Conservation (phyloP, 2,888 invertebrate genomes). For the Tricholauxania praeusta region DNA sequence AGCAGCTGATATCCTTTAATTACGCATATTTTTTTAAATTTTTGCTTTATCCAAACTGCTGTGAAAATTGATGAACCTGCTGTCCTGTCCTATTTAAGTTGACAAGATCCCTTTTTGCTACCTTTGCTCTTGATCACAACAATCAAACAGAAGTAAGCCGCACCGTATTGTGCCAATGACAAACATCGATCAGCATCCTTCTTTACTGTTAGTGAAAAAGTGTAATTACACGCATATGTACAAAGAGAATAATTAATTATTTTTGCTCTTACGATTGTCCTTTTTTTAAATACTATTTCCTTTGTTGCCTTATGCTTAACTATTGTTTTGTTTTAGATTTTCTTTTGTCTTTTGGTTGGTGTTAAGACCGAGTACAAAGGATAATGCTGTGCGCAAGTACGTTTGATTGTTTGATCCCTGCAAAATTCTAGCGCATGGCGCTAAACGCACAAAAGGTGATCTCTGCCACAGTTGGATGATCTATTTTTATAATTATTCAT, state of each 20-base stretch:
- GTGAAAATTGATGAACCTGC: slow-evolving; percentile 43
- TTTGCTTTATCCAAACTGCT: slow-evolving; percentile 23
- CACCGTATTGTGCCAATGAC: slow-evolving; percentile 6
- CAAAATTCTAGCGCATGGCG: slow-evolving; percentile 41
- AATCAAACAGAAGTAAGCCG: slow-evolving; percentile 3
- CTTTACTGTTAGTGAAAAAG: neutral
- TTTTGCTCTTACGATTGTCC: slow-evolving; percentile 34
- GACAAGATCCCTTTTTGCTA: slow-evolving; percentile 30
- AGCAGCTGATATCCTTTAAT: no score
- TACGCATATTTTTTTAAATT: no score
- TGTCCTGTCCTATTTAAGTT: slow-evolving; percentile 10
- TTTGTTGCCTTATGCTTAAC: slow-evolving; percentile 39
- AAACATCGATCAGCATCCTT: neutral
- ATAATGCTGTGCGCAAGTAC: slow-evolving; percentile 1
- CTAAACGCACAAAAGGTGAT: slow-evolving; percentile 44
- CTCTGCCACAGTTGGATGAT: slow-evolving; percentile 36
- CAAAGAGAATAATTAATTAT: slow-evolving; percentile 16
- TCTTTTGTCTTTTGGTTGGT: slow-evolving; percentile 40
- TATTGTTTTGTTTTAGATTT: slow-evolving; percentile 21
- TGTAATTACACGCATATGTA: slow-evolving; percentile 42
- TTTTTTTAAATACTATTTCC: slow-evolving; percentile 41
- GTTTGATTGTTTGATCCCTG: slow-evolving; percentile 35
- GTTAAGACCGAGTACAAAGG: slow-evolving; percentile 35
- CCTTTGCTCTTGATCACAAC: slow-evolving; percentile 17
- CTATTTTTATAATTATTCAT: slow-evolving; percentile 49